Evolutionary conservation across 2,888 invertebrate genomes (phyloP).

Genomic region (Cephus rjabovi): DNA sequence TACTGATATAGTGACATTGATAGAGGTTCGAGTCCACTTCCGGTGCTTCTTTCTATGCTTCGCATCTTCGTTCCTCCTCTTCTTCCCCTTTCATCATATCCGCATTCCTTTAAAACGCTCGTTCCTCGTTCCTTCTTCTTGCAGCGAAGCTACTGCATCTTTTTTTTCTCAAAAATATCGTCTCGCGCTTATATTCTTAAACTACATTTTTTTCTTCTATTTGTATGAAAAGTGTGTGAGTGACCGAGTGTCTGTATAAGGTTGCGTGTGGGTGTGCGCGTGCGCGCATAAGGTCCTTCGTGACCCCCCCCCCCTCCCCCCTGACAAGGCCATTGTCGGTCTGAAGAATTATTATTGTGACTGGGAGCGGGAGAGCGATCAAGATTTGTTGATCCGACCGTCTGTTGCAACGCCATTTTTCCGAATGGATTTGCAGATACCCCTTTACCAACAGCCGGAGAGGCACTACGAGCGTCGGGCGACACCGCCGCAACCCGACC

Average conservation of each 20-base stretch:
- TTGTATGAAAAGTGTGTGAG: neutral
- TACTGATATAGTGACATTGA: neutral
- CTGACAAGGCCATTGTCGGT: neutral
- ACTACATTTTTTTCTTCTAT: neutral
- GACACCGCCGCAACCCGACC: conserved; percentile 67
- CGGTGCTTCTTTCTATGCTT: neutral
- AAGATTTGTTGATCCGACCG: neutral
- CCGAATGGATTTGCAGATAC: conserved; percentile 70
- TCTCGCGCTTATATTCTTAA: neutral
- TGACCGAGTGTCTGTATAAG: neutral
- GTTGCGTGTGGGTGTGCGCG: neutral
- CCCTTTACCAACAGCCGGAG: conserved; percentile 74
- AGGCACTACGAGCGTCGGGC: conserved; percentile 68
- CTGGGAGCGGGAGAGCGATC: neutral
- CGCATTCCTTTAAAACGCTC: neutral
- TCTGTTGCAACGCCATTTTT: conserved; percentile 46
- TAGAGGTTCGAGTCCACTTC: neutral
- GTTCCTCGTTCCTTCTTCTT: neutral
- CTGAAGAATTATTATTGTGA: neutral
- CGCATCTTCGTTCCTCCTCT: neutral
- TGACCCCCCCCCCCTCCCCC: neutral
- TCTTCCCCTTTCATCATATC: neutral
- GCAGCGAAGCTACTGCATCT: neutral
- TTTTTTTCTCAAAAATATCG: neutral
- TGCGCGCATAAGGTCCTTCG: neutral